These are phyloP conservation scores for Therioaphis trifolii DNA, from an alignment of 2,888 invertebrate genomes.

Conservation along the genomic window DNA sequence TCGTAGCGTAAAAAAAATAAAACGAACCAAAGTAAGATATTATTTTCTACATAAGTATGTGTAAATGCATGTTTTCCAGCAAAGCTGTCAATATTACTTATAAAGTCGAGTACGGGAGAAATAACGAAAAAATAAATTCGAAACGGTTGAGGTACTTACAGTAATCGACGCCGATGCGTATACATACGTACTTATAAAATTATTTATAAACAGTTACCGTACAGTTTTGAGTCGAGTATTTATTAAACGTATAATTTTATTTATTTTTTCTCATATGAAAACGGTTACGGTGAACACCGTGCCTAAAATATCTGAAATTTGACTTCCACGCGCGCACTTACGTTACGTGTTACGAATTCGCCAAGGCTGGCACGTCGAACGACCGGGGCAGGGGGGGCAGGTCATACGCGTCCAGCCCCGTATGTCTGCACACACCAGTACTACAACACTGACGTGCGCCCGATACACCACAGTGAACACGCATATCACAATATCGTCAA, in stretches of 20 bases:
- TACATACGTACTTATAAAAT: not conserved
- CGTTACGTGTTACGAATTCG: not conserved
- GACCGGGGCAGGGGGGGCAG: too few relatives aligned
- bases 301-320: conserved; percentile 13
- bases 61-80: not conserved
- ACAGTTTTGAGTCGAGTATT: not conserved
- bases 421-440: too few relatives aligned
- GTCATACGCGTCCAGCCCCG: too few relatives aligned
- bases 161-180: not conserved
- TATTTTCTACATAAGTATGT: not conserved
- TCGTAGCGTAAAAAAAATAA: not conserved
- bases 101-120: not conserved
- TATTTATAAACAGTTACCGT: conserved; percentile 8
- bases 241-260: not conserved
- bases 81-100: conserved; percentile 10
- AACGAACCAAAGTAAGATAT: not conserved
- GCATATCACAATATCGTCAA: too few relatives aligned
- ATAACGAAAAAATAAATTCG: not conserved
- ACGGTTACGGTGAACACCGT: conserved; percentile 13
- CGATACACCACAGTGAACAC: too few relatives aligned
- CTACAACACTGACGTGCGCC: too few relatives aligned
- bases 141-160: not conserved
- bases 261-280: not conserved
- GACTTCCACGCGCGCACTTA: too few relatives aligned
- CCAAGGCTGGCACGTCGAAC: too few relatives aligned